These are phyloP conservation scores for Acanthaster planci DNA, from an alignment of 35 echinoderm and acorn worm species.

Conservation along the genomic window DNA sequence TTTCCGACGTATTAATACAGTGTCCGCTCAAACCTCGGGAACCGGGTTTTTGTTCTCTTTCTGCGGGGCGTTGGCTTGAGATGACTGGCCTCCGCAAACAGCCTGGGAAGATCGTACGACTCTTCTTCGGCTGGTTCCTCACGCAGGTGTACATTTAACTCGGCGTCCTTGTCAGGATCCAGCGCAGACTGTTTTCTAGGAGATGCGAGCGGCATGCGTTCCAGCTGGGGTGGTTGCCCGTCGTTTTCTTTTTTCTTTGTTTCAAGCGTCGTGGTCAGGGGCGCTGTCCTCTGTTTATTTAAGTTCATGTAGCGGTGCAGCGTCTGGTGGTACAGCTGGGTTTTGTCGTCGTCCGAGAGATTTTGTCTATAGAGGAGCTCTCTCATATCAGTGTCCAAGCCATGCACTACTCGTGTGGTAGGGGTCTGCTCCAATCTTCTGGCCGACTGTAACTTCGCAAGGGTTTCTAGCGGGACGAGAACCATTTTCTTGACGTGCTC, in stretches of 20 bases:
- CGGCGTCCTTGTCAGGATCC: neutral
- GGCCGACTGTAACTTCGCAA: neutral
- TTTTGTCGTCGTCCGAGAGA: constrained; percentile 39
- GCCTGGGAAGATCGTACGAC: neutral
- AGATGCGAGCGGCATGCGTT: neutral
- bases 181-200: neutral
- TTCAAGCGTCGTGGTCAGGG: constrained; percentile 12
- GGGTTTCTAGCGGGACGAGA: constrained; percentile 37
- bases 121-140: neutral
- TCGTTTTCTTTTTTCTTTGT: neutral
- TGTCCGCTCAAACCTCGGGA: neutral
- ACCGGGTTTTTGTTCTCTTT: neutral
- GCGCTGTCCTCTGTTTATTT: constrained; percentile 15
- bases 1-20: neutral
- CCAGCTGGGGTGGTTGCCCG: neutral
- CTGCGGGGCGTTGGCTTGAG: neutral
- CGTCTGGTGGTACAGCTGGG: constrained; percentile 50
- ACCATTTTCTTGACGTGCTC: constrained; percentile 60
- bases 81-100: constrained; percentile 34
- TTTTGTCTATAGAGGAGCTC: constrained; percentile 39
- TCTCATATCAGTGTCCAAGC: constrained; percentile 51
- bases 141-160: neutral
- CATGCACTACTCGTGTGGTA: neutral
- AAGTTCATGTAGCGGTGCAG: constrained; percentile 43
- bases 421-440: neutral